These are phyloP conservation scores for Chiloscyllium punctatum DNA, from an alignment of 2,797 vertebrate genomes.

Conservation along the genomic window DNA sequence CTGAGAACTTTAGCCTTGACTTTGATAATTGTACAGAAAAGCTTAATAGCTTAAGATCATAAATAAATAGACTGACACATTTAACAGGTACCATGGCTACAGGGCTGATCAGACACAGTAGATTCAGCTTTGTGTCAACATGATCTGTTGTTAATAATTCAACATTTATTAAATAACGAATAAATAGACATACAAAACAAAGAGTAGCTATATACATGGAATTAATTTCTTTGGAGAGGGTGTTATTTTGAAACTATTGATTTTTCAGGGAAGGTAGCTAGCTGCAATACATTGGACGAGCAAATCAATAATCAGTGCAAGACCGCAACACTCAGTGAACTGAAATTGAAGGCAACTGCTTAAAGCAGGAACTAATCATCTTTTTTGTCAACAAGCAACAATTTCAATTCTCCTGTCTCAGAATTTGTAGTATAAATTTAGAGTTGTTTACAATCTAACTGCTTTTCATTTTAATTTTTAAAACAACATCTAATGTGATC, in stretches of 20 bases:
- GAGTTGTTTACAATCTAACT: not conserved
- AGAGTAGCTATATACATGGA: not conserved
- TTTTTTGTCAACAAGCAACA: not conserved
- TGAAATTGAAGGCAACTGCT: not conserved
- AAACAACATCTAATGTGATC: not conserved
- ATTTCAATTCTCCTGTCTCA: not conserved
- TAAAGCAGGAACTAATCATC: not conserved
- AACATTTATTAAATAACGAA: not conserved
- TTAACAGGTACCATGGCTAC: no score
- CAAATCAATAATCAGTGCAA: not conserved
- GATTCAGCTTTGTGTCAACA: no score
- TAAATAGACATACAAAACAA: not conserved
- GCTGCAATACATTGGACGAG: not conserved
- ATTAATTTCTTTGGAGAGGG: not conserved
- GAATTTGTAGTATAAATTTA: not conserved
- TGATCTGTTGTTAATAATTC: not conserved
- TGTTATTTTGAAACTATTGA: not conserved
- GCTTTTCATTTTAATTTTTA: not conserved
- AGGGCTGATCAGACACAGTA: no score
- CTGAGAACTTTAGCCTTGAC: no score
- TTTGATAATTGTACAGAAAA: not conserved
- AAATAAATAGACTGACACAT: no score
- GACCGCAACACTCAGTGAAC: not conserved
- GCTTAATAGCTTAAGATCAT: not conserved
- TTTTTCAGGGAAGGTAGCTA: not conserved